phyloP scores from a whole-genome alignment of 2,797 vertebrate genomes.

The Hafferia zeledoni region DNA sequence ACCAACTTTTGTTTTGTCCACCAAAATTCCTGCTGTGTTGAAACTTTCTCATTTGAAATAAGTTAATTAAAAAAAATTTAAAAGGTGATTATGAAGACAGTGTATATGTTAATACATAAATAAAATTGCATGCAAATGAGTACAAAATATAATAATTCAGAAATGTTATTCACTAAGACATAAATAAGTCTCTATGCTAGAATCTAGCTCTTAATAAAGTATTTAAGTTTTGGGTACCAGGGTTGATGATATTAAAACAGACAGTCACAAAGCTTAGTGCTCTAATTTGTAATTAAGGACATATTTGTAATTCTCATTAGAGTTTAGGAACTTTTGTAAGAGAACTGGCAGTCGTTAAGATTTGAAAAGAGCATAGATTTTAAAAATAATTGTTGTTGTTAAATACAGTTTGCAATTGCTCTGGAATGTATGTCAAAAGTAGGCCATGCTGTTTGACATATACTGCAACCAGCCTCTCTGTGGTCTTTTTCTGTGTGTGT shows the following conservation, averaged over 20 bases:
- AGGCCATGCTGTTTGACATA: background rate
- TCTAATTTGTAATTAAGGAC: background rate
- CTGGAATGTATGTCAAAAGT: background rate
- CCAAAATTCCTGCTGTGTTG: background rate
- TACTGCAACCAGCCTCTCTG: background rate
- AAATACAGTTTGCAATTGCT: background rate
- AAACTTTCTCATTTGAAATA: background rate
- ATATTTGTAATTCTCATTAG: background rate
- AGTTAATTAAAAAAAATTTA: background rate
- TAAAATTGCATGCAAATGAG: background rate
- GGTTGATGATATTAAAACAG: background rate
- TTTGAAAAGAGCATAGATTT: background rate
- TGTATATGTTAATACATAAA: background rate
- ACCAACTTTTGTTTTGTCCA: background rate
- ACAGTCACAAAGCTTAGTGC: background rate
- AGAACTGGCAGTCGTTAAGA: background rate
- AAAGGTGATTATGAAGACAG: background rate
- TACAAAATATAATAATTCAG: background rate
- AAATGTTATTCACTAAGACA: background rate
- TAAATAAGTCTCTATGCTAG: background rate
- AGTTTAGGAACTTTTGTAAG: background rate
- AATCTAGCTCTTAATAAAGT: background rate
- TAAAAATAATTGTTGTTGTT: background rate
- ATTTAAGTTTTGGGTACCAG: background rate
- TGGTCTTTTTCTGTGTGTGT: background rate